These are phyloP conservation scores for Nestor notabilis DNA, from an alignment of 2,113 vertebrate species.

Conservation along the genomic window DNA sequence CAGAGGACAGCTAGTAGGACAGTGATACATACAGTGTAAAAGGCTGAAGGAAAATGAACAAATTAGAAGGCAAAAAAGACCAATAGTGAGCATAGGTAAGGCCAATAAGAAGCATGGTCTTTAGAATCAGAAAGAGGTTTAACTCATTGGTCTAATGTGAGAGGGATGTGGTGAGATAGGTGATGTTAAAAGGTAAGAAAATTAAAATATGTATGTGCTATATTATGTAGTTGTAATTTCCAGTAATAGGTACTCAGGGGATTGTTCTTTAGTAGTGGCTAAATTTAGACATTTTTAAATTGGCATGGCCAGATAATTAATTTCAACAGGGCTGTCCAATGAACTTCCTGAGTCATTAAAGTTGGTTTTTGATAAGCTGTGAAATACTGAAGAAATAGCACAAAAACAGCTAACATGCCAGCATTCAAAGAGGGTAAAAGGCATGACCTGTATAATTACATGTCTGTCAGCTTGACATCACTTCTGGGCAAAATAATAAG, in stretches of 20 bases:
- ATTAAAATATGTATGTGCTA: not conserved
- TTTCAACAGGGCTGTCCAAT: slow-evolving; percentile 31
- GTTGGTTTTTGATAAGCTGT: slow-evolving; percentile 36
- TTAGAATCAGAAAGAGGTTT: not conserved
- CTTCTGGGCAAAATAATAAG: slow-evolving; percentile 64
- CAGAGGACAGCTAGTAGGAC: not conserved
- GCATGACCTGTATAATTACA: slow-evolving; percentile 62
- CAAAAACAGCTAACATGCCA: slow-evolving; percentile 35
- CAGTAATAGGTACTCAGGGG: not conserved
- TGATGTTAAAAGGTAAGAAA: not conserved
- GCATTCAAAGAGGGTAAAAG: slow-evolving; percentile 50
- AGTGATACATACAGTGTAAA: fast-evolving
- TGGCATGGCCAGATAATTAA: not conserved
- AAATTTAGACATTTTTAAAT: slow-evolving; percentile 44
- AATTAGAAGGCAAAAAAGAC: not conserved
- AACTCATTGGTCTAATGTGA: not conserved
- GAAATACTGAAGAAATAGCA: not conserved
- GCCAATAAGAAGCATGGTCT: not conserved
- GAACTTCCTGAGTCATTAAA: slow-evolving; percentile 12
- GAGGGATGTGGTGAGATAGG: not conserved
- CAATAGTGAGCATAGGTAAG: not conserved
- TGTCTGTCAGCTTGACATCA: slow-evolving; percentile 54
- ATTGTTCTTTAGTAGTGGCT: not conserved
- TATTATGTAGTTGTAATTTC: not conserved
- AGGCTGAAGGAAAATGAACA: not conserved